Evolutionary conservation across 1,140 invertebrate species (phyloP), one percentile per base, ranked within the genome.

Genomic region (Lanistes nyassanus): DNA sequence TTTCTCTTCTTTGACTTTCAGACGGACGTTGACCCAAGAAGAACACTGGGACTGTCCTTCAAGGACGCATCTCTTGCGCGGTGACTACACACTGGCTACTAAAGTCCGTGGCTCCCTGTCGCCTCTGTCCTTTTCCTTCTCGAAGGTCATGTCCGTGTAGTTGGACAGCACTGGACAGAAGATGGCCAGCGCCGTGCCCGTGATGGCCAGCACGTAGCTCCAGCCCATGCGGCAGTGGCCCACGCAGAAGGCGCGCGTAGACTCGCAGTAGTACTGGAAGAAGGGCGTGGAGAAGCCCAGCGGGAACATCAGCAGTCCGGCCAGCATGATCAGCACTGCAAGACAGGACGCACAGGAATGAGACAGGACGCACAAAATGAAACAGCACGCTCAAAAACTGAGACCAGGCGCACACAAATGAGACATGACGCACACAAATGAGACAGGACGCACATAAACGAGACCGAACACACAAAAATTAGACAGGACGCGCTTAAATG

Each of bases 171-270:
- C 82, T 0, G 90, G 90, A 77, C 89, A 89, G 77, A 90, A 90
- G 37, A 89, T 81, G 36, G 88, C 84, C 62, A 90, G 76, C 1
- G 88, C 83, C 2, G 87, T 84, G 65, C 85, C 84, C 60, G 89
- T 86, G 26, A 90, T 84, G 21, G 87, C 88, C 66, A 90, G 80
- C 76, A 88, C 84, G 80, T 90, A 90, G 36, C 85, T 86, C 87
- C 89, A 90, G 34, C 90, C 90, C 51, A 90, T 74, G 65, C 85
- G 80, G 78, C 90, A 90, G 65, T 83, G 80, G 11, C 88, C 88
- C 1, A 83, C 67, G 31, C 81, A 76, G 79, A 84, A 90, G 7
- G 81, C 74, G 0, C 81, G 79, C 6, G 82, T 78, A 0, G 80
- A 70, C 19, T 77, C 51, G 34, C 89, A 90, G 80, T 87, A 84